Conservation (phyloP, 2,888 invertebrate genomes). For the Drosophila prostipennis region DNA sequence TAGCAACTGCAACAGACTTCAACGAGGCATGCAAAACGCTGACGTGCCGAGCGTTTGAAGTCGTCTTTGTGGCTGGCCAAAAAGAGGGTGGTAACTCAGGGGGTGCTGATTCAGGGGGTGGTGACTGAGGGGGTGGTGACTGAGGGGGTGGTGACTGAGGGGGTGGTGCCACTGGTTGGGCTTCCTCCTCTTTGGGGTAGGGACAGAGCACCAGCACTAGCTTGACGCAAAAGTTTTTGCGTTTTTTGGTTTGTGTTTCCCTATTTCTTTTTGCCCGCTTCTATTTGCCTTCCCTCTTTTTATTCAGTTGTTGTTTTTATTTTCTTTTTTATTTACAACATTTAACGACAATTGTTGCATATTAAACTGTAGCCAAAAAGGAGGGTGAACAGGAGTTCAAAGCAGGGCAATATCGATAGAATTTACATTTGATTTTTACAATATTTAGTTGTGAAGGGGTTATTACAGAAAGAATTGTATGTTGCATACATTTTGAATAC, state of each 20-base stretch:
- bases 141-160: no score
- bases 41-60: slow-evolving; percentile 77
- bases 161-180: no score
- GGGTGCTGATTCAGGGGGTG: neutral
- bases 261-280: slow-evolving; percentile 35
- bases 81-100: slow-evolving; percentile 11
- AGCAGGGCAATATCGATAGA: slow-evolving; percentile 5
- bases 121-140: no score
- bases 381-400: neutral
- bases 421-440: no score
- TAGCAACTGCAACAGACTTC: slow-evolving; percentile 53
- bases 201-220: slow-evolving; percentile 1
- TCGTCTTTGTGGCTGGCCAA: slow-evolving; percentile 70
- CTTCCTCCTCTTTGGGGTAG: neutral
- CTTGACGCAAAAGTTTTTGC: slow-evolving; percentile 60
- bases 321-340: slow-evolving; percentile 42
- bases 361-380: slow-evolving; percentile 44
- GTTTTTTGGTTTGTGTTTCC: slow-evolving; percentile 59
- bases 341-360: slow-evolving; percentile 72
- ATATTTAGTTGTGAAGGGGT: no score
- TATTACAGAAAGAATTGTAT: no score
- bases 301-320: slow-evolving; percentile 3
- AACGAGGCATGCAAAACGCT: slow-evolving; percentile 80
- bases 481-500: no score
- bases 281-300: slow-evolving; percentile 1